These are phyloP conservation scores for Zeus faber DNA, from an alignment of 2,113 vertebrate species.

Conservation along the genomic window DNA sequence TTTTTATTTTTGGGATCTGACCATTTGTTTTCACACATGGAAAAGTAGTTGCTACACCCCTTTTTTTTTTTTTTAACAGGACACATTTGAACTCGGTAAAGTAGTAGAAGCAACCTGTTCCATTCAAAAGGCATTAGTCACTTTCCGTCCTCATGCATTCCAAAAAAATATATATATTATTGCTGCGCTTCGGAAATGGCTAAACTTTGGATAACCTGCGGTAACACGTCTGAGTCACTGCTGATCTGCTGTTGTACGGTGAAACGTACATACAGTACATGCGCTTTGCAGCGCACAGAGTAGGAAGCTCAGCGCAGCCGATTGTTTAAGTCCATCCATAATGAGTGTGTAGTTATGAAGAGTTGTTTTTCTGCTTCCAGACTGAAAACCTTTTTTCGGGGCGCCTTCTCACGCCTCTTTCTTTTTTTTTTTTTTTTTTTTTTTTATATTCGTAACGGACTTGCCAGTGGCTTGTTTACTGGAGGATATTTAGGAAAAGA, in stretches of 20 bases:
- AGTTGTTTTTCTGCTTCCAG: conserved; percentile 61
- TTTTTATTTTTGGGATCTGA: conserved; percentile 34
- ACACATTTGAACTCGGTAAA: conserved; percentile 15
- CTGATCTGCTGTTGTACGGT: too few species aligned
- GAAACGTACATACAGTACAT: too few species aligned
- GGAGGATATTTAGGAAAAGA: conserved; percentile 34
- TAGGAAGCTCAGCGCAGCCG: conserved; percentile 44
- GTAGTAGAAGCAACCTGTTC: conserved; percentile 14
- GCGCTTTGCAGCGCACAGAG: too few species aligned
- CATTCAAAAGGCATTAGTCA: background rate
- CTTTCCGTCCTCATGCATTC: background rate
- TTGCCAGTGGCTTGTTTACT: conserved; percentile 61
- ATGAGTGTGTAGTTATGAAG: conserved; percentile 38
- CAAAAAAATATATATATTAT: too few species aligned
- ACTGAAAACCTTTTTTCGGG: conserved; percentile 67
- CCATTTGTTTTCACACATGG: conserved; percentile 33
- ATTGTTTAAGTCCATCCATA: conserved; percentile 64
- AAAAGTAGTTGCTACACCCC: conserved; percentile 38
- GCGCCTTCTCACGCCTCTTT: conserved; percentile 22
- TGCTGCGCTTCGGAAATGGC: too few species aligned
- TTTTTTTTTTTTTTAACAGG: conserved; percentile 30
- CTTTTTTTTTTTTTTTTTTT: conserved; percentile 18
- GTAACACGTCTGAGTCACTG: too few species aligned
- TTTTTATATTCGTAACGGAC: conserved; percentile 42
- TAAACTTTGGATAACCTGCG: too few species aligned